These are phyloP conservation scores for Canis aureus DNA, from an alignment of 2,113 vertebrate species.

Conservation along the genomic window DNA sequence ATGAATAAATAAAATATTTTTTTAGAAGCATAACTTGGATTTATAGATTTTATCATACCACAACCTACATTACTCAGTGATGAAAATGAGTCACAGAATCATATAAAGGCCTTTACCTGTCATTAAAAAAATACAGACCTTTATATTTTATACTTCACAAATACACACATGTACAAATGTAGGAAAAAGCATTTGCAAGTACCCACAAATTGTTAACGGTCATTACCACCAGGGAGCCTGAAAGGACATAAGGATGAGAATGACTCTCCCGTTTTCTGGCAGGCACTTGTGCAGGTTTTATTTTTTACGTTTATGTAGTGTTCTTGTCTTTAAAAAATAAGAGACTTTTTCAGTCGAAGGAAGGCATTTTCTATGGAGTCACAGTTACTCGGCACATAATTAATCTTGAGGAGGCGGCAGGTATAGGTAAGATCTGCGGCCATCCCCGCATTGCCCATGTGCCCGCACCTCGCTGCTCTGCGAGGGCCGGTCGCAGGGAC, in stretches of 20 bases:
- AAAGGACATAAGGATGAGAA: not conserved
- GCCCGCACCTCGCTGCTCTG: no score
- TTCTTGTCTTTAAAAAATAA: slow-evolving; percentile 30
- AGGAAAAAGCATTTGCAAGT: not conserved
- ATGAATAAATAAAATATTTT: no score
- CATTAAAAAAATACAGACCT: not conserved
- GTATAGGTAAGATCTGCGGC: no score
- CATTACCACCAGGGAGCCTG: not conserved
- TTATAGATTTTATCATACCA: not conserved
- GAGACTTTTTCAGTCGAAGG: not conserved
- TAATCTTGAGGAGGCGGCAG: not conserved
- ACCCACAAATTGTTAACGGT: not conserved
- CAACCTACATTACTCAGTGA: not conserved
- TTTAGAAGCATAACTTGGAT: not conserved
- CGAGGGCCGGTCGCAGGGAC: no score
- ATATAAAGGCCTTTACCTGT: not conserved
- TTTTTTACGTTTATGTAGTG: not conserved
- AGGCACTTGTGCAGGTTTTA: not conserved
- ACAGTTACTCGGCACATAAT: not conserved
- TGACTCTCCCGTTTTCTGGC: slow-evolving; percentile 13
- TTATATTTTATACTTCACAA: not conserved
- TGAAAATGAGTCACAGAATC: not conserved
- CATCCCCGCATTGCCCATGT: not conserved
- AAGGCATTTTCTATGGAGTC: not conserved
- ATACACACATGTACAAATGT: not conserved